Conservation (phyloP, 1,140 invertebrate species). For the Probaryconus sp. region DNA sequence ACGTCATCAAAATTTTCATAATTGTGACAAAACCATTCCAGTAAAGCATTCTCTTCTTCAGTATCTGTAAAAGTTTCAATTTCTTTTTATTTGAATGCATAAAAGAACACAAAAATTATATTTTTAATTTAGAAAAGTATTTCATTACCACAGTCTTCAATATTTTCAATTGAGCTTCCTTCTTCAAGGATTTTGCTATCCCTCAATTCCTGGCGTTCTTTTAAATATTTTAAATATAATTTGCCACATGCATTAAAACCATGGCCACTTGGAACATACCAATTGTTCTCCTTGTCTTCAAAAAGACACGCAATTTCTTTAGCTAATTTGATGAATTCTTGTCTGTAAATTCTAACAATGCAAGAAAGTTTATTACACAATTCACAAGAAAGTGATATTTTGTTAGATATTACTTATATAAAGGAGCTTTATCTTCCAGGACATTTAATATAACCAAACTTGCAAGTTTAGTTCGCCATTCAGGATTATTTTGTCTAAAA, state of each 20-base stretch:
- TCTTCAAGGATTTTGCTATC: constrained; percentile 7
- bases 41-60: constrained; percentile 2
- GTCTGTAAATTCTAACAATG: constrained; percentile 23
- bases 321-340: constrained; percentile 19
- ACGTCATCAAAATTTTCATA: constrained; percentile 8
- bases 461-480: constrained; percentile 4
- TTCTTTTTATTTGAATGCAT: too few species aligned
- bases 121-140: background rate
- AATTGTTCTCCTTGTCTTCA: constrained; percentile 15
- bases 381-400: background rate
- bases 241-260: constrained; percentile 23
- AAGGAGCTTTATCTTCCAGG: constrained; percentile 6
- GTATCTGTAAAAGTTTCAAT: constrained; percentile 30
- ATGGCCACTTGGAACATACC: background rate
- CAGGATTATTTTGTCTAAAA: constrained; percentile 3
- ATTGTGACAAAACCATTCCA: constrained; percentile 35
- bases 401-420: constrained; percentile 22
- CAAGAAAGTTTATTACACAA: background rate
- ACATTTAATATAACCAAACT: background rate
- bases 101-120: too few species aligned
- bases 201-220: constrained; percentile 25
- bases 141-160: constrained; percentile 12
- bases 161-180: background rate
- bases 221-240: constrained; percentile 32
- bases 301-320: constrained; percentile 17